phyloP scores from a whole-genome alignment of 2,888 invertebrate genomes.

The Parnassius orleans region DNA sequence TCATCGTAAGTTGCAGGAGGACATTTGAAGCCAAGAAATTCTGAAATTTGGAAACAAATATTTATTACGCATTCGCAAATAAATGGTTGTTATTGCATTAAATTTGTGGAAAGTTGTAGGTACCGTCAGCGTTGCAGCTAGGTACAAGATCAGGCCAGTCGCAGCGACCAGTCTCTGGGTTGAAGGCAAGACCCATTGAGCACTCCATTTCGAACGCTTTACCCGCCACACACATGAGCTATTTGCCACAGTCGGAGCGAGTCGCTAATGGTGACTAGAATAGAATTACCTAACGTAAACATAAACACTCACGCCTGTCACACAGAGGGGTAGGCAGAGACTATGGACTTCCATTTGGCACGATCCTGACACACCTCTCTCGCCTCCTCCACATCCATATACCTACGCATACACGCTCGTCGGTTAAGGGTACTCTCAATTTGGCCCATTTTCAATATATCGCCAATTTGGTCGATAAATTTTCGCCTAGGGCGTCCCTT shows the following conservation, averaged over 20 bases:
- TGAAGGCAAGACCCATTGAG: slow-evolving; percentile 89
- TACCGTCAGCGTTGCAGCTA: slow-evolving; percentile 83
- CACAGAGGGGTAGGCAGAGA: too few relatives aligned
- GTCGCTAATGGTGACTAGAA: slow-evolving; percentile 67
- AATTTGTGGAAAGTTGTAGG: slow-evolving; percentile 1
- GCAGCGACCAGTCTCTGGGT: slow-evolving; percentile 84
- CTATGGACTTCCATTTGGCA: too few relatives aligned
- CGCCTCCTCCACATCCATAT: too few relatives aligned
- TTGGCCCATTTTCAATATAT: too few relatives aligned
- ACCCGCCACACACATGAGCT: slow-evolving; percentile 88
- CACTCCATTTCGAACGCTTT: slow-evolving; percentile 82
- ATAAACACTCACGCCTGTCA: too few relatives aligned
- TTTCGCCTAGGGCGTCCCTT: too few relatives aligned
- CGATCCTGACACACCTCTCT: too few relatives aligned
- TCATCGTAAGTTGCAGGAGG: slow-evolving; percentile 46
- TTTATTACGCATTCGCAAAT: background rate
- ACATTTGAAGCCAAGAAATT: slow-evolving; percentile 55
- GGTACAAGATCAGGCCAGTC: slow-evolving; percentile 91
- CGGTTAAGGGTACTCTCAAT: too few relatives aligned
- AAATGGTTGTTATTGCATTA: too few relatives aligned
- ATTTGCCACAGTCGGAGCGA: slow-evolving; percentile 83
- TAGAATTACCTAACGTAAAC: too few relatives aligned
- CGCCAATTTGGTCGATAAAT: too few relatives aligned
- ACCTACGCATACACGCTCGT: too few relatives aligned
- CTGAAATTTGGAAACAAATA: slow-evolving; percentile 37